These are phyloP conservation scores for Ceratina japonica DNA, from an alignment of 1,140 invertebrate genomes.

Conservation along the genomic window DNA sequence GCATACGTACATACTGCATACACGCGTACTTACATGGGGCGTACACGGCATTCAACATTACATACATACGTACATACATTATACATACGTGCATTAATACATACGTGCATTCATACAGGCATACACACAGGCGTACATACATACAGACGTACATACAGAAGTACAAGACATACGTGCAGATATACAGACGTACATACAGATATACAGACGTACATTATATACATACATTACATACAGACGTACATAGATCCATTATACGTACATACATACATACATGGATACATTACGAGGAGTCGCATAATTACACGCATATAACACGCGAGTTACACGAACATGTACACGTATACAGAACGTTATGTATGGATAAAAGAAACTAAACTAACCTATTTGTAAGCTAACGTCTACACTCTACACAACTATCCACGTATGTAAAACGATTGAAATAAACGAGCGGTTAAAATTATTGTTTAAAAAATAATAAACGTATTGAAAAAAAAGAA, in stretches of 20 bases:
- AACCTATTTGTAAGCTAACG: conserved; percentile 81
- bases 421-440: conserved; percentile 76
- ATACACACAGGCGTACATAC: conserved; percentile 40
- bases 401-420: conserved; percentile 80
- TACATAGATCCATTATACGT: too few species aligned
- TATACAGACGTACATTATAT: conserved; percentile 32
- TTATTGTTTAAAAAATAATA: conserved; percentile 78
- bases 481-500: conserved; percentile 66
- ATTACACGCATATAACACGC: conserved; percentile 41
- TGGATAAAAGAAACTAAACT: conserved; percentile 76
- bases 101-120: conserved; percentile 26
- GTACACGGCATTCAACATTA: conserved; percentile 26
- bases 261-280: neutral
- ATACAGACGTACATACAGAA: neutral
- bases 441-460: conserved; percentile 78
- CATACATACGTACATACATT: neutral
- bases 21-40: conserved; percentile 19
- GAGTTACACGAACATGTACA: neutral
- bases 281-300: conserved; percentile 12
- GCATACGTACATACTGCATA: conserved; percentile 35
- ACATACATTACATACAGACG: neutral
- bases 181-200: neutral
- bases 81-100: neutral
- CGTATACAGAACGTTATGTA: conserved; percentile 69
- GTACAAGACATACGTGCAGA: too few species aligned